These are phyloP conservation scores for Cepphus grylle DNA, from an alignment of 2,113 vertebrate species.

Conservation along the genomic window DNA sequence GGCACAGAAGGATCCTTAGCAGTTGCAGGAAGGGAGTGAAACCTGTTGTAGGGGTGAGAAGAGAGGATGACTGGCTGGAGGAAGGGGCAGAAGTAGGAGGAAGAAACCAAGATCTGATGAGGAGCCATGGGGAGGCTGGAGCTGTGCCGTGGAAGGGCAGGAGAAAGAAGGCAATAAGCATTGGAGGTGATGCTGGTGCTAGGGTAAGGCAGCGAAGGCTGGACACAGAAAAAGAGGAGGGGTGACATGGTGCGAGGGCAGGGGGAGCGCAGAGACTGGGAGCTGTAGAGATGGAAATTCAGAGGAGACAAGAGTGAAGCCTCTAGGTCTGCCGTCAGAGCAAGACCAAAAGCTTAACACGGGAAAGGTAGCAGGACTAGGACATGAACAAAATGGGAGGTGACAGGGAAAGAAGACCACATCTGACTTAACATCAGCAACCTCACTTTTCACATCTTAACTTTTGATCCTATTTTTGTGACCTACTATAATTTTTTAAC, in stretches of 20 bases:
- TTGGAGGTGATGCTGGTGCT: background rate
- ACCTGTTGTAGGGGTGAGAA: background rate
- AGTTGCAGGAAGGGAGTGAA: background rate
- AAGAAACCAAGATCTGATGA: background rate
- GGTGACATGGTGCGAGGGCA: background rate
- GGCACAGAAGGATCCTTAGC: background rate
- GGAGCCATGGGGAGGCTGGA: background rate
- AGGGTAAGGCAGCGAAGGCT: background rate
- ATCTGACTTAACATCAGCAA: background rate
- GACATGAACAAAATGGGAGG: background rate
- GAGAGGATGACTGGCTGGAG: background rate
- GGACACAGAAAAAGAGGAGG: background rate
- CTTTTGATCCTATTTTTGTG: conserved; percentile 18
- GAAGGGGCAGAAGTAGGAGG: background rate
- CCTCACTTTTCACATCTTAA: conserved; percentile 23
- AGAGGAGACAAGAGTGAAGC: background rate
- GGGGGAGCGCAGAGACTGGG: background rate
- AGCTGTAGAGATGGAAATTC: background rate
- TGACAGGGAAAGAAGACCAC: background rate
- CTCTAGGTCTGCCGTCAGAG: background rate
- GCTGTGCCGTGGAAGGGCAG: background rate
- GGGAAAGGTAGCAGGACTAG: background rate
- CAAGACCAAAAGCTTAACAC: background rate
- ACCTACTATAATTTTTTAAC: background rate
- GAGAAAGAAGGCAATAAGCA: background rate